These are phyloP conservation scores for Chelonus formosanus DNA, from an alignment of 2,888 invertebrate genomes.

Conservation along the genomic window DNA sequence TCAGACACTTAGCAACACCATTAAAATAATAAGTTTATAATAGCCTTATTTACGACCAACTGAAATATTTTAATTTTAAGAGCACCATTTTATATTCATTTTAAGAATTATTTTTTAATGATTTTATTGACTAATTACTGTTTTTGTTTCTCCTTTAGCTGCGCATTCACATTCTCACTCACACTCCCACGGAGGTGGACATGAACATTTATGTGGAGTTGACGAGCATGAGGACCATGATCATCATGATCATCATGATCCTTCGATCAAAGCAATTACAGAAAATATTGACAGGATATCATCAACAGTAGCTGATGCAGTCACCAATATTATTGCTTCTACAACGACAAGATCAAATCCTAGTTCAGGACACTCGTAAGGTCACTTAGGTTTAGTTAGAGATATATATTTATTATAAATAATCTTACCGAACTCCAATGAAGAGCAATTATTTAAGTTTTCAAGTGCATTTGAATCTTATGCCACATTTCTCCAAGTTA, in stretches of 20 bases:
- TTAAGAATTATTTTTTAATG: too few relatives aligned
- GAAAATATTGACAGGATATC: slow-evolving; percentile 48
- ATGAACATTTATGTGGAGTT: slow-evolving; percentile 38
- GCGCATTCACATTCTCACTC: slow-evolving; percentile 57
- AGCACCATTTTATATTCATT: too few relatives aligned
- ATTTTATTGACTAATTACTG: neutral
- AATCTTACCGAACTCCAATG: too few relatives aligned
- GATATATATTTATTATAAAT: too few relatives aligned
- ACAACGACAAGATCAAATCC: slow-evolving; percentile 31
- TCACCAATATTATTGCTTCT: slow-evolving; percentile 46
- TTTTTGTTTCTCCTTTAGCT: slow-evolving; percentile 24
- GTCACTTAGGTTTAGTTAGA: too few relatives aligned
- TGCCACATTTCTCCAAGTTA: too few relatives aligned
- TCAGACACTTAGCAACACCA: too few relatives aligned
- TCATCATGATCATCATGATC: slow-evolving; percentile 39
- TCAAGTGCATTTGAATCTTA: too few relatives aligned
- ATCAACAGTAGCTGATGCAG: slow-evolving; percentile 47
- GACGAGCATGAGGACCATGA: slow-evolving; percentile 39
- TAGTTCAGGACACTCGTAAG: neutral
- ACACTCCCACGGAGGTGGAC: slow-evolving; percentile 46
- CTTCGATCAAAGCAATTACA: slow-evolving; percentile 34
- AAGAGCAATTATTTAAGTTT: too few relatives aligned
- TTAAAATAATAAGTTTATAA: too few relatives aligned
- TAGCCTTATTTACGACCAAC: too few relatives aligned
- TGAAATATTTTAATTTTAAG: too few relatives aligned